These are phyloP conservation scores for Colinus virginianus DNA, from an alignment of 2,113 vertebrate species.

Conservation along the genomic window DNA sequence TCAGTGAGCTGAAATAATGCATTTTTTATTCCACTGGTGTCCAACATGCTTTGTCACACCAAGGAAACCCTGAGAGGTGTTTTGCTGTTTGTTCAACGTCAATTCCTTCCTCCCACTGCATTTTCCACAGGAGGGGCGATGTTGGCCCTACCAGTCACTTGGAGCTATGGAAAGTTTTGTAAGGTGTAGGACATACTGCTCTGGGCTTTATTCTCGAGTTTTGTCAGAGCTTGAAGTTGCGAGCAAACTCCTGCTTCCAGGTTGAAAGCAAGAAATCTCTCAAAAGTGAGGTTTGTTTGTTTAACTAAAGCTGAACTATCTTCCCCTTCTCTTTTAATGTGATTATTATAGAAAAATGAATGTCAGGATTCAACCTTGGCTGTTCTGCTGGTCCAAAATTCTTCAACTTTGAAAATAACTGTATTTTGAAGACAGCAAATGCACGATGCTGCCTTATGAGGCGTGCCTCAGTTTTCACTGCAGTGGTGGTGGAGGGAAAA, in stretches of 20 bases:
- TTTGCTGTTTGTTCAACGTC: background rate
- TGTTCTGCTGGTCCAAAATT: background rate
- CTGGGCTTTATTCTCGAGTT: background rate
- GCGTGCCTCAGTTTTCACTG: background rate
- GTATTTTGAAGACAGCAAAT: background rate
- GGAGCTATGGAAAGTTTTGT: background rate
- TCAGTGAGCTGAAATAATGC: background rate
- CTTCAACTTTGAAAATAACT: background rate
- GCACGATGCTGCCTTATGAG: background rate
- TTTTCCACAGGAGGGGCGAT: background rate
- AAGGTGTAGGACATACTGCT: background rate
- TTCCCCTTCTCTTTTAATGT: background rate
- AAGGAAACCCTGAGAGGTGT: background rate
- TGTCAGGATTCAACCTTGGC: background rate
- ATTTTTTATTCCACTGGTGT: background rate
- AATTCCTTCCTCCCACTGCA: background rate
- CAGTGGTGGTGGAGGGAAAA: background rate
- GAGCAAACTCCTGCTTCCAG: background rate
- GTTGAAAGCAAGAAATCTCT: background rate
- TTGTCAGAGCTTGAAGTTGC: background rate
- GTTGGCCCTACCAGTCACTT: background rate
- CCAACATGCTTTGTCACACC: background rate
- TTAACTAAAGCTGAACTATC: background rate
- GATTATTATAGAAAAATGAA: conserved; percentile 48
- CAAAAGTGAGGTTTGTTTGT: background rate